phyloP scores from a whole-genome alignment of 37 sponge, comb jelly and placozoan species.

The Crambe crambe region DNA sequence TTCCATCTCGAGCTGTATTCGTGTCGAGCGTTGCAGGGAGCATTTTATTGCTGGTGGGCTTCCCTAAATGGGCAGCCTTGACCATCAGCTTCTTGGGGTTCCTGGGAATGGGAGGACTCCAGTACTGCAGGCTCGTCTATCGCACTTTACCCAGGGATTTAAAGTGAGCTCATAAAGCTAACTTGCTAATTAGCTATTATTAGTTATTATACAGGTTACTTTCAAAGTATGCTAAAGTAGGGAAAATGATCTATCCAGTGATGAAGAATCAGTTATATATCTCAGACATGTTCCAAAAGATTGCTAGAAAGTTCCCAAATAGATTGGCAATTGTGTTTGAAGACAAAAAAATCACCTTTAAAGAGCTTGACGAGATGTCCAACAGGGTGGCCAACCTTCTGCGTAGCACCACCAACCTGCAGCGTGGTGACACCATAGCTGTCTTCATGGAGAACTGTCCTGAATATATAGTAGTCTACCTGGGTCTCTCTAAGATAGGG shows the following conservation, averaged over 20 bases:
- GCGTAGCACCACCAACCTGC: constrained; percentile 28
- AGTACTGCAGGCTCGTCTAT: neutral
- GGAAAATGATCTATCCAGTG: neutral
- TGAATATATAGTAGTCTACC: constrained; percentile 58
- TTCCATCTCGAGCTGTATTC: neutral
- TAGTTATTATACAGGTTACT: neutral
- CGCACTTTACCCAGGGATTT: constrained; percentile 33
- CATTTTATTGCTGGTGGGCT: neutral
- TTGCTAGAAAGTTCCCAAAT: constrained; percentile 45
- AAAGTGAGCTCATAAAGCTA: constrained; percentile 40
- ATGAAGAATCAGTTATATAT: neutral
- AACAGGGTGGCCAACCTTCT: constrained; percentile 67
- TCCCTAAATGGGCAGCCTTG: neutral
- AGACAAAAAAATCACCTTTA: constrained; percentile 64
- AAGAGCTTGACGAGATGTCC: constrained; percentile 45
- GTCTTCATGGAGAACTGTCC: constrained; percentile 85
- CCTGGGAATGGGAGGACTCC: constrained; percentile 9
- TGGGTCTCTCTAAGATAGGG: constrained; percentile 88
- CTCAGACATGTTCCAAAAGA: constrained; percentile 41
- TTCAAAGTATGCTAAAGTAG: neutral
- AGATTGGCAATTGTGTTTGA: constrained; percentile 75
- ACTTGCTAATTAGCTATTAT: neutral
- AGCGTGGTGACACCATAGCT: constrained; percentile 74
- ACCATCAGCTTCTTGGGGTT: neutral
- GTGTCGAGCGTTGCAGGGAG: neutral